phyloP scores from a whole-genome alignment of 1,140 invertebrate species.

The Drosophila ambigua region DNA sequence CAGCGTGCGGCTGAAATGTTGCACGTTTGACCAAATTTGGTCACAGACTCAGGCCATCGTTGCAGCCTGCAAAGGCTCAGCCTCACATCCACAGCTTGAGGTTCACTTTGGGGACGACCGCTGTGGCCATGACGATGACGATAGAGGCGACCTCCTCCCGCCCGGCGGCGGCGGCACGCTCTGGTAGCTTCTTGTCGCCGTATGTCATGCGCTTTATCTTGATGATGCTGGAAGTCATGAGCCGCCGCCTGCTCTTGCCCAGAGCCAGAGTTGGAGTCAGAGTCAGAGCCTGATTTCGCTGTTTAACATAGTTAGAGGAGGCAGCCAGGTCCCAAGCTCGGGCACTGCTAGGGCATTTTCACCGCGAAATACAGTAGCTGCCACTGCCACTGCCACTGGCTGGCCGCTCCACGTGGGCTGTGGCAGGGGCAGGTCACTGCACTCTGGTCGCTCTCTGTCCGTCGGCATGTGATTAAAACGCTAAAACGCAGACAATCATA shows the following conservation, averaged over 20 bases:
- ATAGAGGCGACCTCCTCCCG: constrained; percentile 56
- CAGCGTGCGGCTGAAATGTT: constrained; percentile 78
- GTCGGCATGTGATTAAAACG: constrained; percentile 69
- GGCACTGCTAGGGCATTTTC: constrained; percentile 60
- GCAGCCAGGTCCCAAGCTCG: not conserved
- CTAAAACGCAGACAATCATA: constrained; percentile 74
- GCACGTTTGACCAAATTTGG: constrained; percentile 82
- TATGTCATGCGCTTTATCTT: constrained; percentile 80
- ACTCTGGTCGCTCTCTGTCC: not conserved
- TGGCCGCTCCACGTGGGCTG: constrained; percentile 68
- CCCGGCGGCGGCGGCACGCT: constrained; percentile 64
- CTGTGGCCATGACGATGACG: constrained; percentile 33
- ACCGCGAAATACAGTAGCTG: constrained; percentile 65
- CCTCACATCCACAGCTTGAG: constrained; percentile 8
- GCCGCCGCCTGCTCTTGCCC: constrained; percentile 61
- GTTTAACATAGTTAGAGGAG: constrained; percentile 74
- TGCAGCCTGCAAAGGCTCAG: constrained; percentile 3
- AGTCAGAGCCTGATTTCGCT: constrained; percentile 70
- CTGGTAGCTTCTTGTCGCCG: constrained; percentile 80
- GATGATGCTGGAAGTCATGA: constrained; percentile 63
- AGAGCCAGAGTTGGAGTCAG: constrained; percentile 32
- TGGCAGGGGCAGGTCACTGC: constrained; percentile 19
- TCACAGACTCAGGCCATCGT: constrained; percentile 22
- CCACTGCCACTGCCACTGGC: constrained; percentile 12
- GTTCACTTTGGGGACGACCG: constrained; percentile 5